Evolutionary conservation across 2,113 vertebrate genomes (phyloP).

Genomic region (Macrotis lagotis): DNA sequence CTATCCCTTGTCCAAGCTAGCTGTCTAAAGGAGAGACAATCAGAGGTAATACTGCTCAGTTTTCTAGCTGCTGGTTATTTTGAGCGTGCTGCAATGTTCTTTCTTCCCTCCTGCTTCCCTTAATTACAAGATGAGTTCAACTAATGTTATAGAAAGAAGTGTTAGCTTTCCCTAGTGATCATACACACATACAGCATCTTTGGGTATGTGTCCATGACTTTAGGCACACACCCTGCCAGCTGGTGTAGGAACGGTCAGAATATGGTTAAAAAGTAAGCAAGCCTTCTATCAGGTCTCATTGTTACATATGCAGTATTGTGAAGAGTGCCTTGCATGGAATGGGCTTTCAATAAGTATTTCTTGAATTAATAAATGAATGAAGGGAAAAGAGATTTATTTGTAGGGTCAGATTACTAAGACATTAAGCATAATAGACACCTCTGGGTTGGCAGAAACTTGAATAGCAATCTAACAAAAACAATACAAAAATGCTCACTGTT

Average conservation of each 20-base stretch:
- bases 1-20: background rate
- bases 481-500: background rate
- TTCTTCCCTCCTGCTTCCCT: background rate
- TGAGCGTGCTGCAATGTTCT: slow-evolving; percentile 37
- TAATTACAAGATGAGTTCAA: background rate
- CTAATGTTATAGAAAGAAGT: background rate
- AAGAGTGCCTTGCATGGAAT: background rate
- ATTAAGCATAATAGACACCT: background rate
- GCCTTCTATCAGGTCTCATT: background rate
- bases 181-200: too few species aligned
- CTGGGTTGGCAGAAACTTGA: background rate
- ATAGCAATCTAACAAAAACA: background rate
- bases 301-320: background rate
- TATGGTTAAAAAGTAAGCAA: slow-evolving; percentile 4
- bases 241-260: slow-evolving; percentile 13
- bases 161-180: slow-evolving; percentile 21
- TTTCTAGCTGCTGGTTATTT: background rate
- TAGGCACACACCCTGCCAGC: background rate
- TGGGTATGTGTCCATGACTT: background rate
- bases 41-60: background rate
- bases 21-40: background rate
- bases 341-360: background rate
- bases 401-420: background rate
- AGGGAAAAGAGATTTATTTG: background rate
- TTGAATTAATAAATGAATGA: background rate